phyloP scores from a whole-genome alignment of 2,888 invertebrate genomes.

The Euplagia quadripunctaria region DNA sequence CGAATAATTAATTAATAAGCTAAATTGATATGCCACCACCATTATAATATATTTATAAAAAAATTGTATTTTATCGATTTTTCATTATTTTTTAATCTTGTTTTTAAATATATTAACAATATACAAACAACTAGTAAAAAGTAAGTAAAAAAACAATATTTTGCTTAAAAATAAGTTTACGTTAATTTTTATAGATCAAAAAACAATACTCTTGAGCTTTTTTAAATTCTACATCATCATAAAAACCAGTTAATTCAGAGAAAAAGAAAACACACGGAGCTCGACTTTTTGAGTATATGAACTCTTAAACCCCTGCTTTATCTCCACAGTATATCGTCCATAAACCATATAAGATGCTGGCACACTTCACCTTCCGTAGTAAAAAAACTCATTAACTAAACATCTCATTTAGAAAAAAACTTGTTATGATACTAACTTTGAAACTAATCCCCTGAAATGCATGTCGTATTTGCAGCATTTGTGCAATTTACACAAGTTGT shows the following conservation, averaged over 20 bases:
- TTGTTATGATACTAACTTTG: neutral
- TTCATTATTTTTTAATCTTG: too few relatives aligned
- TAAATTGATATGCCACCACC: too few relatives aligned
- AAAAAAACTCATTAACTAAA: conserved; percentile 20
- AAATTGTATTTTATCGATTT: too few relatives aligned
- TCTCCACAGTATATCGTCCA: conserved; percentile 20
- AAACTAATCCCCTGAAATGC: neutral
- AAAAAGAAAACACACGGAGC: conserved; percentile 14
- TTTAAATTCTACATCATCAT: conserved; percentile 17
- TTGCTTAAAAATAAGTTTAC: neutral
- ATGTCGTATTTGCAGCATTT: neutral
- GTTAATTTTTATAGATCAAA: conserved; percentile 1
- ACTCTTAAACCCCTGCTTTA: conserved; percentile 21
- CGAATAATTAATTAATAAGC: neutral
- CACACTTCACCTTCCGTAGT: neutral
- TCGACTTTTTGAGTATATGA: conserved; percentile 11
- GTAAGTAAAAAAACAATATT: too few relatives aligned
- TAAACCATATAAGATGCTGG: conserved; percentile 19
- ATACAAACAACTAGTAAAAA: too few relatives aligned
- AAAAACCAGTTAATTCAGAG: conserved; percentile 13
- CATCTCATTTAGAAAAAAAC: conserved; percentile 3
- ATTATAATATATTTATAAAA: too few relatives aligned
- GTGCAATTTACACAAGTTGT: neutral
- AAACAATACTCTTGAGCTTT: neutral
- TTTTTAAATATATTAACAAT: too few relatives aligned